A percentile compares a stretch with the other conserved stretches of the same genome.
Conservation (phyloP, 92 coral and sea anemone species). For the Parazoanthus atlanticus region DNA sequence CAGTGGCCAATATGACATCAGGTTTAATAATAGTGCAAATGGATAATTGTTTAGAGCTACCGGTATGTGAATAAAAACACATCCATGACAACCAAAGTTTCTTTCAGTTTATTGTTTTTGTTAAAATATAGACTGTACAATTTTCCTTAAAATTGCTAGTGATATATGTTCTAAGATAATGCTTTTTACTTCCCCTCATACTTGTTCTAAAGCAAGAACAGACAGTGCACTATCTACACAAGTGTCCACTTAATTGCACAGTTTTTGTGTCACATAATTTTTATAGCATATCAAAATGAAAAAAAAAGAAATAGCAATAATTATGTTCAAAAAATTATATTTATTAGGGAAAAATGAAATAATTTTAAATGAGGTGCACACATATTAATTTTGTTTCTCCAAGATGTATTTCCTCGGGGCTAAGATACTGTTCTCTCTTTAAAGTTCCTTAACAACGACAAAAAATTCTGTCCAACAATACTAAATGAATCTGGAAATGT, state of each 20-base stretch:
- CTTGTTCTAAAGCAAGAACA: constrained; percentile 34
- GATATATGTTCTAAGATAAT: not conserved
- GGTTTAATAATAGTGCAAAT: no score
- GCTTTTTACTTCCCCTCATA: not conserved
- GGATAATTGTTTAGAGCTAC: no score
- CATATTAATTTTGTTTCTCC: not conserved
- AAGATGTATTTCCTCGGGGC: not conserved
- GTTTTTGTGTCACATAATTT: not conserved
- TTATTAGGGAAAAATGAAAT: no score
- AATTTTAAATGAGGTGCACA: not conserved
- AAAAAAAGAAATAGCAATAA: not conserved
- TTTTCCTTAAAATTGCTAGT: not conserved
- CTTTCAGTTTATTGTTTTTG: not conserved
- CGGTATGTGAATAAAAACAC: not conserved
- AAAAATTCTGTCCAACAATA: not conserved
- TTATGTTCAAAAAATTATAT: not conserved
- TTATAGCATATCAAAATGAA: not conserved
- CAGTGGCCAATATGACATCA: no score
- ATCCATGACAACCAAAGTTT: not conserved
- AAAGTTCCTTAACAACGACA: not conserved
- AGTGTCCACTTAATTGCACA: not conserved
- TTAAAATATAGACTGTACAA: constrained; percentile 9
- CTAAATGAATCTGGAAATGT: not conserved
- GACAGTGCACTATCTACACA: not conserved
- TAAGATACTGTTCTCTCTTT: not conserved